Evolutionary conservation across 2,113 vertebrate genomes (phyloP), one percentile per base, ranked within the genome.

Genomic region (Cyphomyrus plagiostoma): DNA sequence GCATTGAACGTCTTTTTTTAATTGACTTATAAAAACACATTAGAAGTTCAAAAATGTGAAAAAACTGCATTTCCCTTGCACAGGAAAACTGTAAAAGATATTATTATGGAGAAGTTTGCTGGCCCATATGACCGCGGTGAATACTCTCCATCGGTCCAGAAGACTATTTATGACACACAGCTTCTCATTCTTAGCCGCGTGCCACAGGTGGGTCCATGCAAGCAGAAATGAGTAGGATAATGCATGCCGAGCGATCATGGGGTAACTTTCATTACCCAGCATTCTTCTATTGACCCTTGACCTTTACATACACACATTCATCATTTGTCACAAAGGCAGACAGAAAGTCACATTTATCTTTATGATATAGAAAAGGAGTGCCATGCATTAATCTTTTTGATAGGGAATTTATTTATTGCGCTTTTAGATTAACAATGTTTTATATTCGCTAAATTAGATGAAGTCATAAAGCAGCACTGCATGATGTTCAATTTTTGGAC

Each of bases 101-200:
- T 94, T 0, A 94, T 98, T 53, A 94, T 99, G 3, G 96, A 98
- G 93, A 98, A 94, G 91, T 99, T 99, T 94, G 93, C 98, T 3
- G 98, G 98, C 2, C 97, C 98, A 3, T 97, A 94, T 0, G 95
- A 97, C 91, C 91, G 88, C 50, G 98, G 98, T 30, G 95, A 96
- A 92, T 99, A 96, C 93, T 99, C 98, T 0, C 97, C 97, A 0
- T 99, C 98, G 21, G 97, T 99, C 88, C 98, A 99, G 96, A 99
- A 98, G 93, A 98, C 98, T 6, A 96, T 99, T 85, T 98, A 98
- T 89, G 92, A 94, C 1, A 95, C 97, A 90, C 97, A 99, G 93
- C 93, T 97, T 92, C 90, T 93, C 3, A 42, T 96, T 83, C 94
- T 99, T 92, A 94, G 95, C 26, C 94, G 92, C 92, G 3, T 97